These are phyloP conservation scores for Nephrotoma appendiculata DNA, from an alignment of 2,888 invertebrate species.

Conservation along the genomic window DNA sequence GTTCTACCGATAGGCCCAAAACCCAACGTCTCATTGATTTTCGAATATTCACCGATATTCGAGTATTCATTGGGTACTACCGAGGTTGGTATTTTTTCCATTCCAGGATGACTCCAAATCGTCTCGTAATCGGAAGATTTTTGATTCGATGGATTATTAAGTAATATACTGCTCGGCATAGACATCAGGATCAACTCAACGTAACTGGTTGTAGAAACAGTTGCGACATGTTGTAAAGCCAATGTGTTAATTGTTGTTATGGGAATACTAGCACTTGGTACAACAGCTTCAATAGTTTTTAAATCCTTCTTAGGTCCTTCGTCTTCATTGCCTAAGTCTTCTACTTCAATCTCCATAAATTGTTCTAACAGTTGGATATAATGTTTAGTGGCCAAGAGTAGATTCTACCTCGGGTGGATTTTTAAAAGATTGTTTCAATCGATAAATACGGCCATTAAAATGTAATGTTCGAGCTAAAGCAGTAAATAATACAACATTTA, in stretches of 20 bases:
- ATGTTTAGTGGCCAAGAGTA: not conserved
- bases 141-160: not conserved
- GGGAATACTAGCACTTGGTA: not conserved
- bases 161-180: not conserved
- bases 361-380: not conserved
- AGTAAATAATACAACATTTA: no score
- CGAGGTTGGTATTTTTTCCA: not conserved
- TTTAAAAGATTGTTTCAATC: no score
- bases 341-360: not conserved
- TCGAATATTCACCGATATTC: not conserved
- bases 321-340: not conserved
- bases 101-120: not conserved
- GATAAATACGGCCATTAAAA: no score
- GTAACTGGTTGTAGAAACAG: not conserved
- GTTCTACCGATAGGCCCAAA: not conserved
- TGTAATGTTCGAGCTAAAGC: no score
- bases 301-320: not conserved
- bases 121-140: not conserved
- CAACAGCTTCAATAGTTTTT: not conserved
- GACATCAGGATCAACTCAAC: not conserved
- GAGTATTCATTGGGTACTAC: not conserved
- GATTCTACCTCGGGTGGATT: no score
- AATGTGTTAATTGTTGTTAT: not conserved
- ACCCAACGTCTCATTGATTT: not conserved
- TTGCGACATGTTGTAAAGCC: not conserved